phyloP scores from a whole-genome alignment of 2,888 invertebrate species.

The Lepidochrysops patricia region DNA sequence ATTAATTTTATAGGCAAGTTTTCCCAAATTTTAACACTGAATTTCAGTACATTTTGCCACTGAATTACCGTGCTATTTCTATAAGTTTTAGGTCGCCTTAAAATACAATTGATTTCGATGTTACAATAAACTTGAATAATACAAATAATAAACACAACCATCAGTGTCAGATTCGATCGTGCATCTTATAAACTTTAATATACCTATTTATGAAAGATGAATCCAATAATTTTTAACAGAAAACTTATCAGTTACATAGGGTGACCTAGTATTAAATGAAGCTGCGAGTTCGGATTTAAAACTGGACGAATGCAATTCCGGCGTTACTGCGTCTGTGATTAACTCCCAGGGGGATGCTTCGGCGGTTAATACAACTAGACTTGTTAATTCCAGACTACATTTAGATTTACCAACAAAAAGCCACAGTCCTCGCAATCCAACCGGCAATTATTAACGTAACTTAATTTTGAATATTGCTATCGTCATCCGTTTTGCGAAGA shows the following conservation, averaged over 20 bases:
- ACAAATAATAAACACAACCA: too few species aligned
- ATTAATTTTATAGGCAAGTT: slow-evolving; percentile 28
- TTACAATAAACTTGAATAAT: too few species aligned
- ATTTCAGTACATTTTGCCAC: too few species aligned
- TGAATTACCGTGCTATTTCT: too few species aligned
- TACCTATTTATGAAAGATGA: too few species aligned
- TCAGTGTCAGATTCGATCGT: too few species aligned
- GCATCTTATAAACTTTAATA: too few species aligned
- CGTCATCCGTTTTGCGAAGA: background rate
- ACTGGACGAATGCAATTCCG: background rate
- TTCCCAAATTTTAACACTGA: background rate
- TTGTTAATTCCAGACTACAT: slow-evolving; percentile 1
- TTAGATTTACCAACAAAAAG: background rate
- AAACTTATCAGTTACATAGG: background rate
- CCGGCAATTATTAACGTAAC: background rate
- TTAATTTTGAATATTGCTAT: background rate
- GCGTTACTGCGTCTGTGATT: background rate
- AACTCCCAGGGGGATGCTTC: background rate
- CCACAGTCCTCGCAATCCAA: background rate
- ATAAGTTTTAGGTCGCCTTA: too few species aligned
- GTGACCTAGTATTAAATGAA: background rate
- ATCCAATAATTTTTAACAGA: too few species aligned
- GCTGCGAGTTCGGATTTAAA: background rate
- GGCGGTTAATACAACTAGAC: slow-evolving; percentile 1
- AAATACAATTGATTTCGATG: too few species aligned